Evolutionary conservation across 1,140 invertebrate genomes (phyloP), one percentile per base, ranked within the genome.

Genomic region (Bombus confusus): DNA sequence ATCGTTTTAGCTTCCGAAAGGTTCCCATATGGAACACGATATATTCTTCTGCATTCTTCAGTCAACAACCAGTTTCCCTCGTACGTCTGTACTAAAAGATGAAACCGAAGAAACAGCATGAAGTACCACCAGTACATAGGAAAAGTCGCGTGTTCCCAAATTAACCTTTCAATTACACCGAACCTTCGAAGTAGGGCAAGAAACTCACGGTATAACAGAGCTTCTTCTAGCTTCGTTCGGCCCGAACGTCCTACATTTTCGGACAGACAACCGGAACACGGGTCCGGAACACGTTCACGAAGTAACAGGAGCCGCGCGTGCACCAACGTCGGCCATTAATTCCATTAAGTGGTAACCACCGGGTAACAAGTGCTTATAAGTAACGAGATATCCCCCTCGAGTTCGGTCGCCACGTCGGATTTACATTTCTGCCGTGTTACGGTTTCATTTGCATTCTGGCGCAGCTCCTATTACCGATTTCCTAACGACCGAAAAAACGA

Each of bases 381-480:
- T 85, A 85, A 80, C 83, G 68, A 85, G 83, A 80, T 72, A 80
- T 72, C 31, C 52, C 59, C 59, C 34, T 39, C 68, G 77, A 80
- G 57, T 43, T 72, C 68, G n/a, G 31, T 25, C 18, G 22, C 83
- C 31, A 47, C 39, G 83, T 71, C 28, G 73, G 57, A 85, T 85
- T 85, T 85, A 85, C 83, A 85, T 85, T 85, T 62, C 68, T 59
- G 25, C 31, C 66, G 66, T 64, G 83, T 80, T 80, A 80, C 83
- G 68, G 71, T 80, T 80, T 85, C 83, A 85, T 85, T 85, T 85
- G 83, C 83, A 85, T 84, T 68, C 66, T 68, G 66, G 47, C 52
- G 39, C 28, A n/a, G 76, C 68, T 85, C 76, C 83, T 85, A 85
- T 85, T 85, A 85, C 83, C 83, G 83, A 85, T 85, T 85, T 85